Evolutionary conservation across 2,113 vertebrate species (phyloP), one percentile per base, ranked within the genome.

Genomic region (Nothocercus nigrocapillus): DNA sequence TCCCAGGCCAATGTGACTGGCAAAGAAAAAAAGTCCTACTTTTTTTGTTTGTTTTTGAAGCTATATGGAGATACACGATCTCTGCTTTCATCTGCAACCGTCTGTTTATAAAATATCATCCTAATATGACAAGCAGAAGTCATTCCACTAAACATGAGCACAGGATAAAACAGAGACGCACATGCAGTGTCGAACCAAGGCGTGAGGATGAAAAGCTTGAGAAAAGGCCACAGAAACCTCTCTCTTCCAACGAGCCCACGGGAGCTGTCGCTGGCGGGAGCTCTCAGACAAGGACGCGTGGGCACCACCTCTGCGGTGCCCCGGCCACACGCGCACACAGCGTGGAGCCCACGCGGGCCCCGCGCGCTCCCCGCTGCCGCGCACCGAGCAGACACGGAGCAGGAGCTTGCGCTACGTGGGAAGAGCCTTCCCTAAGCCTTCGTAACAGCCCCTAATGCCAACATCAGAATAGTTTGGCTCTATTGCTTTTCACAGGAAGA

Each of bases 241-340:
- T 72, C 42, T 9, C 9, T 70, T 63, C 18, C 67, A 59, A 83
- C 21, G 14, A 86, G 13, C 11, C 16, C 32, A 81, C 81, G 72
- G n/a, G 19, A 88, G 11, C 27, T 30, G 49, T 20, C 80, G 7
- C 24, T 27, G 59, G 24, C 17, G 74, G 40, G 16, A 38, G 3
- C 3, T 9, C 22, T 2, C 63, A 77, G 68, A 13, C 45, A 61
- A 88, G 63, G 40, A 80, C 58, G 8, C 0, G 0, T 1, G 0
- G 20, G 4, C 1, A 0, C 59, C 69, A 82, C 21, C 36, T 47
- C 6, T 32, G 11, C 28, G 36, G 30, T 81, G 56, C 49, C 1
- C 0, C 27, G 87, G 49, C 34, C 58, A 59, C 0, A 0, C 30
- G 24, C 0, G 1, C 61, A 24, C 19, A 3, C 32, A 66, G 11